A percentile compares a stretch with the other conserved stretches of the same genome.
phyloP scores from a whole-genome alignment of 2,797 vertebrate genomes.

The Manis pentadactyla region DNA sequence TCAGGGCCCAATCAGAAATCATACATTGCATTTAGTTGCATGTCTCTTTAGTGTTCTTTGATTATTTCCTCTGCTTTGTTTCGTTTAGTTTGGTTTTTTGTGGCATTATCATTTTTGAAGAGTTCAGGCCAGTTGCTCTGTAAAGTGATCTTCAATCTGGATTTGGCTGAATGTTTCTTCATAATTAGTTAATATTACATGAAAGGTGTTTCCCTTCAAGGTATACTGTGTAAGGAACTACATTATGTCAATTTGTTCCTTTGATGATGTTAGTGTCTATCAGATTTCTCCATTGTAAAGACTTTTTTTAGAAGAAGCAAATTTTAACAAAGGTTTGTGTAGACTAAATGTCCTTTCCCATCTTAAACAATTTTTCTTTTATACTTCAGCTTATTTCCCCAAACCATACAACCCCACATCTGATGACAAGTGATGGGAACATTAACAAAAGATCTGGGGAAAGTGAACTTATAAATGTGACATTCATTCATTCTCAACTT shows the following conservation, averaged over 20 bases:
- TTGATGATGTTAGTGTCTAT: background rate
- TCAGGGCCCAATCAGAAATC: background rate
- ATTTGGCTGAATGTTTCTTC: conserved; percentile 3
- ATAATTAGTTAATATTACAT: background rate
- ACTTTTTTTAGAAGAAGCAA: background rate
- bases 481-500: background rate
- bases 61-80: background rate
- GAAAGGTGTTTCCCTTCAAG: background rate
- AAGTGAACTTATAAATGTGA: conserved; percentile 14
- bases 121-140: background rate
- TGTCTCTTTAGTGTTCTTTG: background rate
- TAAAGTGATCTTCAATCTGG: background rate
- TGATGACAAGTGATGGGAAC: background rate
- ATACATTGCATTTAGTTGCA: background rate
- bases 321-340: background rate
- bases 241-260: background rate
- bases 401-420: background rate
- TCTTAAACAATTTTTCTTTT: background rate
- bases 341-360: background rate
- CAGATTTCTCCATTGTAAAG: background rate
- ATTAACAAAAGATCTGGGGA: conserved; percentile 20
- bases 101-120: background rate
- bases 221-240: background rate
- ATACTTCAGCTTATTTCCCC: background rate
- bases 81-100: background rate